Base-by-base conservation (phyloP, 2,113 vertebrate genomes). In the Pachypanchax playfairii region DNA sequence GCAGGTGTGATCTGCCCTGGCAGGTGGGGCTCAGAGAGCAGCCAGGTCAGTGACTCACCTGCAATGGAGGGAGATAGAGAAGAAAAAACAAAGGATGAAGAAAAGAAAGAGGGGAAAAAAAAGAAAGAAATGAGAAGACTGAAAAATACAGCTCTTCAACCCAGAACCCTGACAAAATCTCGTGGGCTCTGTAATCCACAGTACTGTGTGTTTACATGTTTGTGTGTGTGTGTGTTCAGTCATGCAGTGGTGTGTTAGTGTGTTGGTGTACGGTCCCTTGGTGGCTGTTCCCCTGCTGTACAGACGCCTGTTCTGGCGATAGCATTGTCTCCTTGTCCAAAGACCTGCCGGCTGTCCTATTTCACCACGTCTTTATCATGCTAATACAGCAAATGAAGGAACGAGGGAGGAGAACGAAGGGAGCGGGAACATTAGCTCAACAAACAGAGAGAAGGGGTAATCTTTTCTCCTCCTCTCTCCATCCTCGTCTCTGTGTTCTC, bases 321-420 rank as follows among this genome's bases (percentile, higher is more conserved):
- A 90, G 83, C 83, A 90, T 90, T 90, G 86, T 88, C 73, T 85
- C 38, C 72, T 42, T 87, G 88, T 87, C 86, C 88, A 87, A 88
- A 87, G 88, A 87, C 85, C 86, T 89, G 88, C 84, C 72, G 78
- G 79, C 84, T 88, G 86, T 82, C 88, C 88, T 85, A 84, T 87
- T 88, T 82, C 85, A 69, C 81, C 81, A 80, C 15, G 77, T 87
- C 88, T 88, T 89, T 89, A 89, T 88, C 83, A 89, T 89, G 88
- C 83, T 89, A 89, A 89, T 89, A 72, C 77, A 66, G 77, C 74
- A 63, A 68, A 69, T 57, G 69, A 64, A 61, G 73, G 79, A 81
- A 65, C 53, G 55, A 77, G 75, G 79, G 78, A 66, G 72, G 57
- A 66, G 89, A 75, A 72, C 57, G 69, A 51, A 56, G 91, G 92